Base-by-base conservation (phyloP, 2,113 vertebrate genomes). In the Petrocephalus zakoni region DNA sequence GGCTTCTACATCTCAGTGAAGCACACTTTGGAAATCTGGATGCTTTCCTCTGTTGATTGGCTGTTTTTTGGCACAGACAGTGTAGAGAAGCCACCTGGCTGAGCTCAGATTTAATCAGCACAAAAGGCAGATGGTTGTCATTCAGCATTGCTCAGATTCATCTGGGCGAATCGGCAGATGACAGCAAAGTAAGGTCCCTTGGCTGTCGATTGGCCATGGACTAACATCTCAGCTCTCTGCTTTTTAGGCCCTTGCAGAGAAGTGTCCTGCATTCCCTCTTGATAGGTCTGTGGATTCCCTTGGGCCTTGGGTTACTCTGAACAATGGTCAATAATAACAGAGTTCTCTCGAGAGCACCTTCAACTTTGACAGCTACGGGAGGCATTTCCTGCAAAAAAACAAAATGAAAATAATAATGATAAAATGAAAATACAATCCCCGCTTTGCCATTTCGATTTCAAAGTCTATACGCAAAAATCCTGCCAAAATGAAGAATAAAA, bases 121-220 rank as follows among this genome's bases (percentile, higher is more conserved):
- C 22, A 34, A 53, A 55, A 55, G 52, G 51, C 84, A 86, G 84
- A 86, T 86, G 84, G 51, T 86, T 86, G 84, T 55, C 84, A 86
- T 55, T 86, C 84, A 55, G 84, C 84, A 21, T 86, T 53, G 51
- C 52, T 86, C 25, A 83, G 17, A 55, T 86, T 55, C 84, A 86
- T 22, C 84, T 52, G 84, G 51, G 52, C 84, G 51, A 53, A 55
- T 34, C 84, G 49, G 49, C 82, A 49, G 82, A 52, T 52, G 82
- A 86, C 51, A 86, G 29, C 51, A 55, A 55, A 86, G 22, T 55
- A 55, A 25, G 84, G 29, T 55, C 25, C 22, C 52, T 13, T 21
- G 25, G 4, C 6, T 86, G 51, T 85, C 17, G 49, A 22, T 21
- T 55, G n/a, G 49, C 52, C 51, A 4, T 55, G 29, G 19, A 25